phyloP scores from a whole-genome alignment of 1,140 invertebrate genomes.

The Sinonovacula constricta region DNA sequence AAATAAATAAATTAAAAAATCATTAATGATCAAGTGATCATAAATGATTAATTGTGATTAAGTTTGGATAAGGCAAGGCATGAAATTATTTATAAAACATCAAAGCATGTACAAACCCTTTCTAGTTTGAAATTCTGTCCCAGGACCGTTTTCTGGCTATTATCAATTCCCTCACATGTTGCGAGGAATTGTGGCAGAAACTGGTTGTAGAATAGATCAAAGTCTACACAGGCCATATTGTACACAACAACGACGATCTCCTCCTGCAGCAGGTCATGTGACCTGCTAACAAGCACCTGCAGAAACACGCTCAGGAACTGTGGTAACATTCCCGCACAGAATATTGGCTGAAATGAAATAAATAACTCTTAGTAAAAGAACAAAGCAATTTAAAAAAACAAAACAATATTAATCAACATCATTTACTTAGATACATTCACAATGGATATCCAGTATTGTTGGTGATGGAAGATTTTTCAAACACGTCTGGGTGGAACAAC shows the following conservation, averaged over 20 bases:
- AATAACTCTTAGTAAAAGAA: too few species aligned
- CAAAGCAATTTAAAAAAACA: too few species aligned
- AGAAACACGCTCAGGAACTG: slow-evolving; percentile 87
- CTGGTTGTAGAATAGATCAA: slow-evolving; percentile 85
- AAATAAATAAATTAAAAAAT: too few species aligned
- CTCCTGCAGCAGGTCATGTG: slow-evolving; percentile 89
- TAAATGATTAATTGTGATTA: too few species aligned
- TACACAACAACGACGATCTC: slow-evolving; percentile 89
- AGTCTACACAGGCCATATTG: slow-evolving; percentile 90
- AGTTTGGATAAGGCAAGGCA: too few species aligned
- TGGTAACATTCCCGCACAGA: slow-evolving; percentile 83
- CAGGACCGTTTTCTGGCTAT: slow-evolving; percentile 83
- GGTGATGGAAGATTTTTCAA: too few species aligned
- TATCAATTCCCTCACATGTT: slow-evolving; percentile 83
- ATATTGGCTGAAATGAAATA: slow-evolving; percentile 83
- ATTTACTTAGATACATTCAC: too few species aligned
- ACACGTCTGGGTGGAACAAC: too few species aligned
- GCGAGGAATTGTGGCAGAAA: slow-evolving; percentile 89
- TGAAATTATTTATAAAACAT: background rate
- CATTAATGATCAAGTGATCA: too few species aligned
- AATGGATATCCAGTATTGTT: too few species aligned
- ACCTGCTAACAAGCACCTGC: slow-evolving; percentile 84
- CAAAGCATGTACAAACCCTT: slow-evolving; percentile 80
- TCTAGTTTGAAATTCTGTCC: slow-evolving; percentile 85
- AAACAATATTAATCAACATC: too few species aligned